A percentile compares a stretch with the other conserved stretches of the same genome.
Conservation (phyloP, 2,888 invertebrate species). For the Aphodius sticticus region DNA sequence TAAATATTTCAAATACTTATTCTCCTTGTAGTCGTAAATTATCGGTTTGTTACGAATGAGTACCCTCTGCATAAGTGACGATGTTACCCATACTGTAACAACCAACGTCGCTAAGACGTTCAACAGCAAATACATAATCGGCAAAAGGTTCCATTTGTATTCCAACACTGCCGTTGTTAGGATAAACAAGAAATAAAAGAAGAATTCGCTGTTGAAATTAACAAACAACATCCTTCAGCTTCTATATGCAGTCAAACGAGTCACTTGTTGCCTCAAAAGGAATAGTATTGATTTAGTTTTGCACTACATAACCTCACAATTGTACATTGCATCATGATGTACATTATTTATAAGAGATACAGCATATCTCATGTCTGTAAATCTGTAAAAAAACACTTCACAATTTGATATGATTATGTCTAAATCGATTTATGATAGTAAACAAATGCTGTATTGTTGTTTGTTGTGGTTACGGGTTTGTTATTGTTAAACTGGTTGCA, state of each 20-base stretch:
- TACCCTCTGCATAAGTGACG: conserved; percentile 64
- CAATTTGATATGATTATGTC: no score
- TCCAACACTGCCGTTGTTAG: conserved; percentile 28
- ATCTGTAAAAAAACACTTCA: no score
- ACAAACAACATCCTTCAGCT: neutral
- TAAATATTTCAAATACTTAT: conserved; percentile 28
- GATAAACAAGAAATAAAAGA: conserved; percentile 10
- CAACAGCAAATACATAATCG: conserved; percentile 59
- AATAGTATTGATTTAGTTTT: no score
- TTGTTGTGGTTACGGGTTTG: no score
- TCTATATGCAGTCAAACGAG: neutral
- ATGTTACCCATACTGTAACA: conserved; percentile 62
- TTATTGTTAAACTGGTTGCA: no score
- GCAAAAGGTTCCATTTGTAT: conserved; percentile 38
- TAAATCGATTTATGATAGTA: no score
- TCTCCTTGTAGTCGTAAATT: conserved; percentile 54
- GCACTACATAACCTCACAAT: no score
- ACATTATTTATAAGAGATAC: no score
- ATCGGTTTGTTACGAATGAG: conserved; percentile 64
- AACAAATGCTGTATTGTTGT: no score
- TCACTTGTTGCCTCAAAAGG: neutral
- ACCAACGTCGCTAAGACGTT: conserved; percentile 61
- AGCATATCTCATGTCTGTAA: no score
- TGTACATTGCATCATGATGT: no score
- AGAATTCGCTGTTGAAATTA: neutral